phyloP scores from a whole-genome alignment of 2,113 vertebrate genomes.

The Neodon shergylaensis region DNA sequence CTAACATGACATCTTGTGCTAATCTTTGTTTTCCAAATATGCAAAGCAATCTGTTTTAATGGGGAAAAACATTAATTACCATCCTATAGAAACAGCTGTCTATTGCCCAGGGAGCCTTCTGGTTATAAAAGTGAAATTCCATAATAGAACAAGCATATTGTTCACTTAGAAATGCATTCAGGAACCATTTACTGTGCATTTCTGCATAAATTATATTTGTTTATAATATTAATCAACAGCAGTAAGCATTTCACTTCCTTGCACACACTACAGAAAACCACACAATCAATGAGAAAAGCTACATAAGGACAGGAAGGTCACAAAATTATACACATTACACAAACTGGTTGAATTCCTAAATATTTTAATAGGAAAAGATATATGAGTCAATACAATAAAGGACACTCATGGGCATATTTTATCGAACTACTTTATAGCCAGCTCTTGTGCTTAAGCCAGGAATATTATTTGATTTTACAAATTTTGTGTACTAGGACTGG shows the following conservation, averaged over 20 bases:
- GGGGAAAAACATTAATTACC: constrained; percentile 54
- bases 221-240: constrained; percentile 57
- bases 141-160: constrained; percentile 11
- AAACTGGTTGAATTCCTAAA: constrained; percentile 57
- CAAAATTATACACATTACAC: constrained; percentile 51
- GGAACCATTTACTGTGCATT: constrained; percentile 8
- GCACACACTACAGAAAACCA: constrained; percentile 31
- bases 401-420: not conserved
- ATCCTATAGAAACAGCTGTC: constrained; percentile 59
- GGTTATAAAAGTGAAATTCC: constrained; percentile 60
- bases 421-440: constrained; percentile 27
- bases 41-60: constrained; percentile 56
- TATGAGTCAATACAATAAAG: constrained; percentile 17
- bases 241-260: constrained; percentile 64
- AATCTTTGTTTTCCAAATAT: constrained; percentile 9
- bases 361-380: constrained; percentile 56
- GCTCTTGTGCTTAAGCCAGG: not conserved
- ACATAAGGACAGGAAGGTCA: constrained; percentile 12
- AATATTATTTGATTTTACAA: constrained; percentile 63
- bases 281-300: constrained; percentile 38
- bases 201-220: constrained; percentile 63
- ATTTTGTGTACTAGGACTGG: not conserved
- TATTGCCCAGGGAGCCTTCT: not conserved
- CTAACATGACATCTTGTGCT: not conserved
- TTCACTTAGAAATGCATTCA: constrained; percentile 48